A percentile compares a stretch with the other conserved stretches of the same genome.
These are phyloP conservation scores for Archips crataeganus DNA, from an alignment of 2,888 invertebrate species.

Conservation along the genomic window DNA sequence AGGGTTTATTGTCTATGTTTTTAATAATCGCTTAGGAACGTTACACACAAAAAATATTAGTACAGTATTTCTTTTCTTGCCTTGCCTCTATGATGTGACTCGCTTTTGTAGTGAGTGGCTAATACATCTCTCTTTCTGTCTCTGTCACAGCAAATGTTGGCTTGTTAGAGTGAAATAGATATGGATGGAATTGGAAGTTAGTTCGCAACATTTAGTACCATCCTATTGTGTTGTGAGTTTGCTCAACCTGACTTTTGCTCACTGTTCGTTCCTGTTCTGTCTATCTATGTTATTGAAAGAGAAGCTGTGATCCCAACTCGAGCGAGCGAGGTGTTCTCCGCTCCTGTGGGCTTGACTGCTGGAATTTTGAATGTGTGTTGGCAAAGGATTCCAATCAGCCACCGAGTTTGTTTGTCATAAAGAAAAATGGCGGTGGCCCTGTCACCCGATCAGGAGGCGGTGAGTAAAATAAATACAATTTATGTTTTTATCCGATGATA, in stretches of 20 bases:
- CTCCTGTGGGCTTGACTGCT: conserved; percentile 13
- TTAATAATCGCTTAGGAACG: background rate
- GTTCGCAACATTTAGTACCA: background rate
- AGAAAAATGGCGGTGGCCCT: conserved; percentile 89
- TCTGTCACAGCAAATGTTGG: background rate
- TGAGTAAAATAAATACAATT: conserved; percentile 78
- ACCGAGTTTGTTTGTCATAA: conserved; percentile 42
- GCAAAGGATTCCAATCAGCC: conserved; percentile 48
- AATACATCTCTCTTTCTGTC: background rate
- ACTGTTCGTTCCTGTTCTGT: background rate
- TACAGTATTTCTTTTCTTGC: too few relatives aligned
- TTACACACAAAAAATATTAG: background rate
- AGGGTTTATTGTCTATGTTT: background rate
- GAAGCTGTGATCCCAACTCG: background rate
- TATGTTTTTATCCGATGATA: conserved; percentile 37
- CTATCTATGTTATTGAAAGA: background rate
- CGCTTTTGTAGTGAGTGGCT: too few relatives aligned
- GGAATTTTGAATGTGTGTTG: conserved; percentile 36
- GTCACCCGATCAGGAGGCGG: conserved; percentile 92
- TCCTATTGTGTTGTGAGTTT: conserved; percentile 10
- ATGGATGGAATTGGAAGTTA: background rate
- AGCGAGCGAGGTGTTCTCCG: conserved; percentile 9
- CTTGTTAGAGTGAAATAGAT: conserved; percentile 5
- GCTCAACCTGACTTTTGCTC: conserved; percentile 29
- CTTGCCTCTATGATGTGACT: too few relatives aligned